Percentiles rank a stretch among this genome's conserved stretches.
These are phyloP conservation scores for Lucilia cuprina DNA, from an alignment of 1,140 invertebrate genomes.

Conservation along the genomic window DNA sequence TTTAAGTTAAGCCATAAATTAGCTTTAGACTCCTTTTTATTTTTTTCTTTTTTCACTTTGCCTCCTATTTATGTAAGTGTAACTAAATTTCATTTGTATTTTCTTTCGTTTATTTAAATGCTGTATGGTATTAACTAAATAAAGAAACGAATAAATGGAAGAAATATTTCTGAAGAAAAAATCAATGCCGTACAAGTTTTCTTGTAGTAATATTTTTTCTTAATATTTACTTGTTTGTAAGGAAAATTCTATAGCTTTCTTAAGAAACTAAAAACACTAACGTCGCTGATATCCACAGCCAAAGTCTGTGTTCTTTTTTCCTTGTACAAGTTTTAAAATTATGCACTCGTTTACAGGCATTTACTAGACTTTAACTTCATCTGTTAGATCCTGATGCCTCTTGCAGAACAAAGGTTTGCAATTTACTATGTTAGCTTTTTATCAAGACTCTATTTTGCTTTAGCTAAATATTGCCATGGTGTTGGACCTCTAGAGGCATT, in stretches of 20 bases:
- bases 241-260: neutral
- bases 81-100: neutral
- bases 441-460: neutral
- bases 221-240: neutral
- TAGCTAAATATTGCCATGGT: neutral
- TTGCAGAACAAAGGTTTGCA: neutral
- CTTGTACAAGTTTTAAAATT: neutral
- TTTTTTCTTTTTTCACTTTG: neutral
- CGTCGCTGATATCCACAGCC: neutral
- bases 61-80: neutral
- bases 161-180: neutral
- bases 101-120: conserved; percentile 18
- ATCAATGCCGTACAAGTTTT: conserved; percentile 4
- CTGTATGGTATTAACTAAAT: conserved; percentile 17
- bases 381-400: neutral
- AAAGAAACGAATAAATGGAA: neutral
- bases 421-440: neutral
- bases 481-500: conserved; percentile 24
- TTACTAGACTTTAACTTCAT: neutral
- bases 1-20: conserved; percentile 35
- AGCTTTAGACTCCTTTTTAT: neutral
- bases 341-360: conserved; percentile 25
- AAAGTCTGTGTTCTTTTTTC: neutral
- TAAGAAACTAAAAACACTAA: neutral
- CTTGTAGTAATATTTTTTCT: neutral